Percentiles rank a stretch among this genome's conserved stretches.
phyloP scores from a whole-genome alignment of 2,797 vertebrate species.

The Potorous gilbertii region DNA sequence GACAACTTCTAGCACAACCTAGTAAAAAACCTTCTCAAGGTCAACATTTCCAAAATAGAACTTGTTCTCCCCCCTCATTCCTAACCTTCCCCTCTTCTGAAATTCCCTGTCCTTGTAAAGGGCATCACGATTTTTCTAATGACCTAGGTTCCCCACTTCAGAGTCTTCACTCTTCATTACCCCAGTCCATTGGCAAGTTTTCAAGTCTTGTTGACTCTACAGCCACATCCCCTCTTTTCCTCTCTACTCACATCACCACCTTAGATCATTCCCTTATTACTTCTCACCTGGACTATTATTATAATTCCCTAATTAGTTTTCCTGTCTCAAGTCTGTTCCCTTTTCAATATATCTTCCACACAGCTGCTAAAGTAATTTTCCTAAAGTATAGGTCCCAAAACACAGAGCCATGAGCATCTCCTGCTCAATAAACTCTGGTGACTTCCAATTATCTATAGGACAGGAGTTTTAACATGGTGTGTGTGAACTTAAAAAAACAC shows the following conservation, averaged over 20 bases:
- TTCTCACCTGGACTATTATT: not conserved
- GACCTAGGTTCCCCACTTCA: not conserved
- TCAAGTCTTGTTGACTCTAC: too few species aligned
- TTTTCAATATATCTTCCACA: not conserved
- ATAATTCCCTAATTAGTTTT: not conserved
- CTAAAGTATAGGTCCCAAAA: not conserved
- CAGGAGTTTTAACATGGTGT: not conserved
- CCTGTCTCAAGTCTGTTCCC: not conserved
- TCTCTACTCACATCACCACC: not conserved
- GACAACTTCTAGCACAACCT: not conserved
- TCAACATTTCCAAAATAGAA: not conserved
- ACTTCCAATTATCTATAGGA: not conserved
- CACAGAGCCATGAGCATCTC: not conserved
- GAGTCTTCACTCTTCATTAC: not conserved
- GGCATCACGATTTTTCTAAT: not conserved
- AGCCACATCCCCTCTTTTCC: not conserved
- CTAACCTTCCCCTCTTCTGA: not conserved
- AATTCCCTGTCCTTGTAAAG: not conserved
- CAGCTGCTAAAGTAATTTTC: not conserved
- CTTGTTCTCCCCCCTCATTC: not conserved
- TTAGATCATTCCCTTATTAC: not conserved
- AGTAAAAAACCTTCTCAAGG: not conserved
- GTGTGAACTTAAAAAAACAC: not conserved
- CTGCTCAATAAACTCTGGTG: not conserved
- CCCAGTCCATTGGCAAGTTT: too few species aligned